A percentile compares a stretch with the other conserved stretches of the same genome.
Evolutionary conservation across 2,797 vertebrate species (phyloP).

Genomic region (Sebastes iracundus): DNA sequence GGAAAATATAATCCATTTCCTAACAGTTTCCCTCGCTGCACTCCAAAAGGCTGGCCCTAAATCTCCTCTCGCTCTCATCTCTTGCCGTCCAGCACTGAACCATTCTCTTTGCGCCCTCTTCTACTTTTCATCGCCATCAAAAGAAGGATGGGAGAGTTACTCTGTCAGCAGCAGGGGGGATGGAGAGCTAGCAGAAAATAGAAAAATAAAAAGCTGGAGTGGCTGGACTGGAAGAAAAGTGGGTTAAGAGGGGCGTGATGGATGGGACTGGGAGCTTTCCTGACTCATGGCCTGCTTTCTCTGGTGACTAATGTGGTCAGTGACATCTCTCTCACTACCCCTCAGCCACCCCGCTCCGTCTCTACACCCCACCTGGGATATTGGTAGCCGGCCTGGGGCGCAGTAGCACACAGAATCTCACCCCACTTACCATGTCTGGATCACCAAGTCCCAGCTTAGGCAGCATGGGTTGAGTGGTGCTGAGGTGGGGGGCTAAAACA

Average conservation of each 20-base stretch:
- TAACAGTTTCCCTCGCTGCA: not conserved
- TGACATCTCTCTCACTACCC: slow-evolving; percentile 58
- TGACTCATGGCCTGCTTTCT: slow-evolving; percentile 71
- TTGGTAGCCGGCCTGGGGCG: not conserved
- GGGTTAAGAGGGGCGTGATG: slow-evolving; percentile 79
- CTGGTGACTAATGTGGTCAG: slow-evolving; percentile 72
- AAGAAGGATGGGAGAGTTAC: slow-evolving; percentile 42
- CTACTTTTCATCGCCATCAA: slow-evolving; percentile 46
- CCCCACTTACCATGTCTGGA: slow-evolving; percentile 15
- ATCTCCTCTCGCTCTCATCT: not conserved
- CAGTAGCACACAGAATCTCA: slow-evolving; percentile 22
- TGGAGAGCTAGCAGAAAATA: slow-evolving; percentile 48
- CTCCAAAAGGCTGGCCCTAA: not conserved
- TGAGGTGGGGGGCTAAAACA: not conserved
- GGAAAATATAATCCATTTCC: not conserved
- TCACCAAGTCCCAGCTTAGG: slow-evolving; percentile 11
- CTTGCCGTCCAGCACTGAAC: not conserved
- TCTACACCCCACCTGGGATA: slow-evolving; percentile 50
- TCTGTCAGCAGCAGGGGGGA: slow-evolving; percentile 38
- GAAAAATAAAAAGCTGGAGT: slow-evolving; percentile 55
- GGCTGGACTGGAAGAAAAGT: slow-evolving; percentile 66
- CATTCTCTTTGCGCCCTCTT: slow-evolving; percentile 2
- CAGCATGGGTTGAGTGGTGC: not conserved
- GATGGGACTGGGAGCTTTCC: slow-evolving; percentile 71
- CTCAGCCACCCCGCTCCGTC: slow-evolving; percentile 1